Conservation (phyloP, 92 coral and sea anemone species). For the Ricordea florida region DNA sequence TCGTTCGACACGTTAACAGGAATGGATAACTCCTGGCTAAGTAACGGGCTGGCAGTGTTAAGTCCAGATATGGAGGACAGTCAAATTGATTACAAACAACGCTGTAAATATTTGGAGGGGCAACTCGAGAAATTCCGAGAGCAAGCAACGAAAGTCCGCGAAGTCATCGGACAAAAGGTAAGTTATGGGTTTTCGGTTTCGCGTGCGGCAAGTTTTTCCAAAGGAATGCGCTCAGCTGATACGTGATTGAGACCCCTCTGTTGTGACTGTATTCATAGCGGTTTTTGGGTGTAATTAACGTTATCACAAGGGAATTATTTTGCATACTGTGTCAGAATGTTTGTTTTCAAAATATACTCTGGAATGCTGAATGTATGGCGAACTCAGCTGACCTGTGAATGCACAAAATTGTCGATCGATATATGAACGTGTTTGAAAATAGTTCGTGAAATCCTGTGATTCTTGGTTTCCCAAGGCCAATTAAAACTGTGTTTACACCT, state of each 20-base stretch:
- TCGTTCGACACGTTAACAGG: neutral
- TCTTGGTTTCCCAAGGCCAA: too few relatives aligned
- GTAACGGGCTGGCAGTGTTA: conserved; percentile 8
- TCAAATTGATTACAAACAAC: conserved; percentile 67
- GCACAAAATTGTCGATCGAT: neutral
- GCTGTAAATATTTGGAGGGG: conserved; percentile 72
- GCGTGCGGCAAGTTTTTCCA: neutral
- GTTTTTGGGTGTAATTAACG: neutral
- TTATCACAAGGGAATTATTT: neutral
- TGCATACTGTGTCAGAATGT: neutral
- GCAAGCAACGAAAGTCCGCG: conserved; percentile 84
- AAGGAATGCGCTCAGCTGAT: too few relatives aligned
- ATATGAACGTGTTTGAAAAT: too few relatives aligned
- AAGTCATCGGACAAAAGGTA: conserved; percentile 84
- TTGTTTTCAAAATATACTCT: conserved; percentile 6
- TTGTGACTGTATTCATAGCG: neutral
- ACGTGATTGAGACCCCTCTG: too few relatives aligned
- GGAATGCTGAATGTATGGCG: too few relatives aligned
- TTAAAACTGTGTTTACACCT: too few relatives aligned
- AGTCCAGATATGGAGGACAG: conserved; percentile 1
- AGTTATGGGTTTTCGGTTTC: conserved; percentile 1
- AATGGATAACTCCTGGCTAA: conserved; percentile 12
- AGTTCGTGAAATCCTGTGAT: too few relatives aligned
- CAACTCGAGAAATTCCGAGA: conserved; percentile 80
- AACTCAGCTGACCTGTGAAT: too few relatives aligned